Evolutionary conservation across 2,888 invertebrate genomes (phyloP).

Genomic region (Anorthoa munda): DNA sequence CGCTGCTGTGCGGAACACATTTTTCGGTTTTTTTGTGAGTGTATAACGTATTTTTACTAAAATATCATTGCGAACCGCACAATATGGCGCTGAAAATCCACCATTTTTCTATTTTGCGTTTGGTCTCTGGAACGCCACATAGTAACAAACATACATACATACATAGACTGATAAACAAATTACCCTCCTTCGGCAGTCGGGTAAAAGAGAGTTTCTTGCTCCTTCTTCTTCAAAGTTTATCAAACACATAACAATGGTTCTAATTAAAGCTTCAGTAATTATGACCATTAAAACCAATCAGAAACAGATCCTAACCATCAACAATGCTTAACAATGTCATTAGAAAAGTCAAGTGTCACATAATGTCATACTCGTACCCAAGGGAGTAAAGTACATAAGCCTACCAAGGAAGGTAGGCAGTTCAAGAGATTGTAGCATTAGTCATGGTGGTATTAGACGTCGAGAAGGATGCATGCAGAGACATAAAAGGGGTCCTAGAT

Average conservation of each 20-base stretch:
- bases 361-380: not conserved
- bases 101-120: too few relatives aligned
- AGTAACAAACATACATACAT: too few relatives aligned
- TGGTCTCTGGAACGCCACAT: too few relatives aligned
- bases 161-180: too few relatives aligned
- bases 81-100: too few relatives aligned
- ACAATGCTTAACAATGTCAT: not conserved
- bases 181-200: too few relatives aligned
- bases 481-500: conserved; percentile 34
- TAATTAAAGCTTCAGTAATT: not conserved
- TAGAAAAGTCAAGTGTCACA: conserved; percentile 35
- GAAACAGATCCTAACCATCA: not conserved
- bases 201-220: not conserved
- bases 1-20: too few relatives aligned
- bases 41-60: too few relatives aligned
- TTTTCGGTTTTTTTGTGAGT: too few relatives aligned
- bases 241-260: not conserved
- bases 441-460: conserved; percentile 32
- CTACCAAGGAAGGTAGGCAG: conserved; percentile 30
- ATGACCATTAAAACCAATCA: conserved; percentile 7
- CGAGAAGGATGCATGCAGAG: conserved; percentile 8
- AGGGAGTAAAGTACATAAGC: conserved; percentile 40
- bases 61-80: too few relatives aligned
- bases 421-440: conserved; percentile 43
- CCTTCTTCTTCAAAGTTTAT: not conserved